Conservation (phyloP, 2,888 invertebrate species). For the Phlogophora meticulosa region DNA sequence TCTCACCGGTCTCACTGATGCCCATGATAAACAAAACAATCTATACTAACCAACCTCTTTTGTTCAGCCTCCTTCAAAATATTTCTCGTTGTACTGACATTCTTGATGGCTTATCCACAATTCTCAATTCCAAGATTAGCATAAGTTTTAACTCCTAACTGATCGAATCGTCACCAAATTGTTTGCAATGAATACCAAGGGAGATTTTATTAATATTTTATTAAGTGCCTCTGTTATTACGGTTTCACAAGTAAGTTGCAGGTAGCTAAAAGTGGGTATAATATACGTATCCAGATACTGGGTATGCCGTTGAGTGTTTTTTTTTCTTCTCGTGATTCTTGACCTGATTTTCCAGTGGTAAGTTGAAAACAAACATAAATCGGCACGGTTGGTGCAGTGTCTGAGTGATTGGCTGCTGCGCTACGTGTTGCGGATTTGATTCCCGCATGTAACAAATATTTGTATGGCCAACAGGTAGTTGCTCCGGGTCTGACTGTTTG, state of each 20-base stretch:
- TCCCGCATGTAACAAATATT: no score
- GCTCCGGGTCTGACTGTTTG: no score
- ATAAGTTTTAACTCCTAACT: slow-evolving; percentile 24
- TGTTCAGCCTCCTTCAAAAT: not conserved
- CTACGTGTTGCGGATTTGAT: no score
- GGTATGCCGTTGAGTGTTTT: no score
- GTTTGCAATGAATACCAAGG: slow-evolving; percentile 20
- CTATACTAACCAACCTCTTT: not conserved
- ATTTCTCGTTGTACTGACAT: no score
- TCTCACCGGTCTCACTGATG: no score
- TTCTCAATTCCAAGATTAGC: slow-evolving; percentile 30
- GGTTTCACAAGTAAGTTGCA: slow-evolving; percentile 6
- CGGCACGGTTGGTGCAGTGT: no score
- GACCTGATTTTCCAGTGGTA: not conserved
- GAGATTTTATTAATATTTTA: slow-evolving; percentile 59
- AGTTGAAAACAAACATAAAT: not conserved
- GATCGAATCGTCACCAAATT: slow-evolving; percentile 27
- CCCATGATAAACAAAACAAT: no score
- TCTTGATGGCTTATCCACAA: slow-evolving; percentile 35
- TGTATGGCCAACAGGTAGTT: no score
- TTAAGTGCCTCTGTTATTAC: slow-evolving; percentile 18
- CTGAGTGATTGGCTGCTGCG: no score
- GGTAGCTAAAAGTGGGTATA: slow-evolving; percentile 30
- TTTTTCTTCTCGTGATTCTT: not conserved
- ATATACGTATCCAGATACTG: no score